phyloP scores from a whole-genome alignment of 2,888 invertebrate species.

The Arenicola marina region DNA sequence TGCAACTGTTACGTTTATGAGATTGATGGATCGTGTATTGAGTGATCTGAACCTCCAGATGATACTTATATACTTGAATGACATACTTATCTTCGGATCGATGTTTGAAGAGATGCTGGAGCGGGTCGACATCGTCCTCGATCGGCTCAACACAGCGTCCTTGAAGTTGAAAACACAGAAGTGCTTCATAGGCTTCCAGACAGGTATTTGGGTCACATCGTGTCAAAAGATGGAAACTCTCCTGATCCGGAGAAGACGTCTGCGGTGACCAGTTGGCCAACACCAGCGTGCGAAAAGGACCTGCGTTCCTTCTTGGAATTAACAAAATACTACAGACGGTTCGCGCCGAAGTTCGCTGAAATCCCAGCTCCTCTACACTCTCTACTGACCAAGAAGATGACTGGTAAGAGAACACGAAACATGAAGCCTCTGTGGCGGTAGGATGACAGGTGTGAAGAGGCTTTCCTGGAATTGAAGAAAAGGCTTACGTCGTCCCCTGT shows the following conservation, averaged over 20 bases:
- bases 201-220: slow-evolving; percentile 24
- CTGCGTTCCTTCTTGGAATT: slow-evolving; percentile 28
- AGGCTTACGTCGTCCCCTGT: slow-evolving; percentile 26
- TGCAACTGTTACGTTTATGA: slow-evolving; percentile 32
- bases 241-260: slow-evolving; percentile 30
- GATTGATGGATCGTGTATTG: slow-evolving; percentile 32
- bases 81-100: slow-evolving; percentile 31
- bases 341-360: slow-evolving; percentile 27
- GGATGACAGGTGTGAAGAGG: neutral
- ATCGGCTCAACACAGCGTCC: slow-evolving; percentile 15
- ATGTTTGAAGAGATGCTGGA: slow-evolving; percentile 30
- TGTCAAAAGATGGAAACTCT: slow-evolving; percentile 20
- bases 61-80: slow-evolving; percentile 35
- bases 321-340: slow-evolving; percentile 30
- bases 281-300: slow-evolving; percentile 20
- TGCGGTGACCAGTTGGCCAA: slow-evolving; percentile 26
- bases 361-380: slow-evolving; percentile 29
- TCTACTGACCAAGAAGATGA: slow-evolving; percentile 20
- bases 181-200: slow-evolving; percentile 23
- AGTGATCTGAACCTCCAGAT: slow-evolving; percentile 31
- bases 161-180: slow-evolving; percentile 35
- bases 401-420: slow-evolving; percentile 2
- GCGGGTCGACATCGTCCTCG: slow-evolving; percentile 31
- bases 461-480: neutral
- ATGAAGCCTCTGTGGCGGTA: slow-evolving; percentile 4